phyloP scores from a whole-genome alignment of 2,797 vertebrate genomes.

The Falco biarmicus region DNA sequence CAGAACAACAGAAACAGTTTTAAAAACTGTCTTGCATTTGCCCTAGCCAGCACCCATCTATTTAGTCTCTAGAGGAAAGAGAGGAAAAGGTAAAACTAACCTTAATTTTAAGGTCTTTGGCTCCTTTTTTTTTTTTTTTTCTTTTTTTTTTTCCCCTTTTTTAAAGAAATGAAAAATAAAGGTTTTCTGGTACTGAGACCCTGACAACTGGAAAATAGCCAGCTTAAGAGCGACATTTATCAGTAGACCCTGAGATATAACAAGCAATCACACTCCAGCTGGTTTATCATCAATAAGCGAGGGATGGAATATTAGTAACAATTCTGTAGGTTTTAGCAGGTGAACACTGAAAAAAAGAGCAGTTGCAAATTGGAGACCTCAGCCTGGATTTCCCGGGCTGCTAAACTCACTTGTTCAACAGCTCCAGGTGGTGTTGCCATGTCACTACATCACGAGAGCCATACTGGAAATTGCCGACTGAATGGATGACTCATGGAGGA shows the following conservation, averaged over 20 bases:
- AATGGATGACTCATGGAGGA: background rate
- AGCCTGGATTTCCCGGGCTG: background rate
- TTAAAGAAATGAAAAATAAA: background rate
- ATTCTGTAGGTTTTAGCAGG: background rate
- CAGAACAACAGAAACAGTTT: background rate
- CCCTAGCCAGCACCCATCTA: background rate
- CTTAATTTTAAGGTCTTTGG: background rate
- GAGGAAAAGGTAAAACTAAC: background rate
- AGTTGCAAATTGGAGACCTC: background rate
- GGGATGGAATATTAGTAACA: conserved; percentile 20
- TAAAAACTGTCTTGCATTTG: background rate
- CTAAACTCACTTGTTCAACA: background rate
- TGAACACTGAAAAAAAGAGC: background rate
- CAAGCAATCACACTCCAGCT: conserved; percentile 46
- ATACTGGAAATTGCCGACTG: background rate
- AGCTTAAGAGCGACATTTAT: background rate
- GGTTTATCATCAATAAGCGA: conserved; percentile 21
- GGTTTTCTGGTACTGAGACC: background rate
- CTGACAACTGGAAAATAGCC: conserved; percentile 14
- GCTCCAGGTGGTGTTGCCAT: background rate
- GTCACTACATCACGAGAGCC: background rate
- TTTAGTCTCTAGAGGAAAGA: background rate
- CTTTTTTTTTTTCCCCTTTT: background rate
- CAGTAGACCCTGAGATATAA: conserved; percentile 19
- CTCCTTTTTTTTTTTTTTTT: background rate